These are phyloP conservation scores for Lophotis ruficrista DNA, from an alignment of 2,113 vertebrate species.

Conservation along the genomic window DNA sequence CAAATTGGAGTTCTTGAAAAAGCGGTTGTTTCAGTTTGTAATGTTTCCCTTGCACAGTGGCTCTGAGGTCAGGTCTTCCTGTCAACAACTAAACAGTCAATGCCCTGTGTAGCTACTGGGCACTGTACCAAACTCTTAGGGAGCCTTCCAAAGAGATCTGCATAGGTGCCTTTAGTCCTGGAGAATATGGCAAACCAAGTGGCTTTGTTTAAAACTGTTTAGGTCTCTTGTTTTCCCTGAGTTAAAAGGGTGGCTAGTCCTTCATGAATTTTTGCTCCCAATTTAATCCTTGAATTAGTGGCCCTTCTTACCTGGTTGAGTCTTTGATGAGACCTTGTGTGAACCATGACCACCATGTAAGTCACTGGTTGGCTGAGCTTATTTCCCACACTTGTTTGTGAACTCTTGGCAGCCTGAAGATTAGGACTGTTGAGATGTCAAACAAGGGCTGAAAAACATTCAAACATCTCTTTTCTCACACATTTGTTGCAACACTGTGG, in stretches of 20 bases:
- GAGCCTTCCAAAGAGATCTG: background rate
- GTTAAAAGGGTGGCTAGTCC: background rate
- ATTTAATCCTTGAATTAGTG: background rate
- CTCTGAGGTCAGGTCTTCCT: background rate
- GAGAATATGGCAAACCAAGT: background rate
- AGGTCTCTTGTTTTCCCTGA: background rate
- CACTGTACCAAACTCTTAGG: background rate
- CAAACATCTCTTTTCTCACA: background rate
- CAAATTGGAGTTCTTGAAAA: background rate
- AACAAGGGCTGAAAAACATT: background rate
- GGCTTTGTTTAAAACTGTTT: background rate
- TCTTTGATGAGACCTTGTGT: background rate
- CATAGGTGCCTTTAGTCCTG: background rate
- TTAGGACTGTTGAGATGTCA: background rate
- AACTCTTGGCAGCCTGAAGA: background rate
- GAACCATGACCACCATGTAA: background rate
- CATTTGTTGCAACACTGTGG: background rate
- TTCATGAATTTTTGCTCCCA: background rate
- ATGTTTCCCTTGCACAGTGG: background rate
- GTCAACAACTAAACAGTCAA: background rate
- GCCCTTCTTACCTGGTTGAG: background rate
- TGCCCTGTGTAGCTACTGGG: background rate
- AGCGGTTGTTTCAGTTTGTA: background rate
- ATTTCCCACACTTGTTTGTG: background rate
- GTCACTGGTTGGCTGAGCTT: background rate